These are phyloP conservation scores for Spinus olivaceus DNA, from an alignment of 2,797 vertebrate species.

Conservation along the genomic window DNA sequence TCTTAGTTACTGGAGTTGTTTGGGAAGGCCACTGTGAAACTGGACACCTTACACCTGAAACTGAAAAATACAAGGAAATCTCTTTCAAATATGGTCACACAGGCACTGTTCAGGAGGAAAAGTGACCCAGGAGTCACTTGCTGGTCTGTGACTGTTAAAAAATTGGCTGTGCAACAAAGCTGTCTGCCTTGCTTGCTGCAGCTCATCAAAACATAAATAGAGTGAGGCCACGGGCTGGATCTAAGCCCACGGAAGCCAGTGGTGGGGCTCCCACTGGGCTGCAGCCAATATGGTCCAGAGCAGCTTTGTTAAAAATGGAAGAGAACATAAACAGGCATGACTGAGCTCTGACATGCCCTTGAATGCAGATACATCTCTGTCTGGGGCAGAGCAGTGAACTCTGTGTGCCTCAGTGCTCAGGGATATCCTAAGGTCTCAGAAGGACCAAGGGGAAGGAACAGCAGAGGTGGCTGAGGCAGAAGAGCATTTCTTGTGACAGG, in stretches of 20 bases:
- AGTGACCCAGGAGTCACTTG: not conserved
- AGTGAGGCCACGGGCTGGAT: not conserved
- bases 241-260: not conserved
- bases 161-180: not conserved
- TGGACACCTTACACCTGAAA: not conserved
- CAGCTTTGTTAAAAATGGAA: not conserved
- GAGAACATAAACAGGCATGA: not conserved
- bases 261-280: not conserved
- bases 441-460: not conserved
- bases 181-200: not conserved
- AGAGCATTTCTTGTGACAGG: not conserved
- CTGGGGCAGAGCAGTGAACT: not conserved
- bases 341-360: not conserved
- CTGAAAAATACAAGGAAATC: not conserved
- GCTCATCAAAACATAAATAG: not conserved
- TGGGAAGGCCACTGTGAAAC: not conserved
- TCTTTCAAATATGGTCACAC: not conserved
- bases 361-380: not conserved
- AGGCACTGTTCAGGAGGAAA: not conserved
- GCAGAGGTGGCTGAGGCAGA: not conserved
- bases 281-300: not conserved
- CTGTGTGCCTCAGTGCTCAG: not conserved
- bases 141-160: not conserved
- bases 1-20: not conserved
- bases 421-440: not conserved